A percentile compares a stretch with the other conserved stretches of the same genome.
Evolutionary conservation across 2,797 vertebrate species (phyloP).

Genomic region (Streptopelia turtur): DNA sequence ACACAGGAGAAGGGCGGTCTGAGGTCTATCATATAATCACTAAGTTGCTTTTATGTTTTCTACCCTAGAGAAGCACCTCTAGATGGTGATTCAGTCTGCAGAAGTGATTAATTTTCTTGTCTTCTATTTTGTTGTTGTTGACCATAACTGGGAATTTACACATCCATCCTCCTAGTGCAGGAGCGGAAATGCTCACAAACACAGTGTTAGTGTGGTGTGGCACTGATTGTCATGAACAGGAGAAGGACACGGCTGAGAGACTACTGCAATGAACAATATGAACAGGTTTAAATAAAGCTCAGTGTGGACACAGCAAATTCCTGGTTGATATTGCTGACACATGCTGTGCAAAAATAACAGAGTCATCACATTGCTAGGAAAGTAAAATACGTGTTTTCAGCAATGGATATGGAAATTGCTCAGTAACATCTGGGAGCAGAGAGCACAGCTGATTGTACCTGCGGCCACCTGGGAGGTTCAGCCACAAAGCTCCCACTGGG

Average conservation of each 20-base stretch:
- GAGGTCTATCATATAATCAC: not conserved
- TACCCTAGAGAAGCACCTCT: not conserved
- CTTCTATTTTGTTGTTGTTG: not conserved
- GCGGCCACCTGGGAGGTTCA: not conserved
- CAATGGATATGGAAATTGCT: not conserved
- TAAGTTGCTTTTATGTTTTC: not conserved
- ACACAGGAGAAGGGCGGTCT: not conserved
- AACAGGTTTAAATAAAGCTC: not conserved
- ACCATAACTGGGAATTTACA: rapidly evolving
- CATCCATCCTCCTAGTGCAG: not conserved
- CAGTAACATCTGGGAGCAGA: not conserved
- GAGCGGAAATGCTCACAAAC: not conserved
- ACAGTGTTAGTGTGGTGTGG: not conserved
- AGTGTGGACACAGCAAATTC: not conserved
- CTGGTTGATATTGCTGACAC: not conserved
- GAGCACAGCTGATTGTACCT: not conserved
- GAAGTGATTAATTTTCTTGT: not conserved
- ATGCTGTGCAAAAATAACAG: not conserved
- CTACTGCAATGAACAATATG: not conserved
- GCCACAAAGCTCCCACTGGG: not conserved
- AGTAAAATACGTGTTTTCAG: not conserved
- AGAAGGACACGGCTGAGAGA: not conserved
- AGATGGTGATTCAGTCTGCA: not conserved
- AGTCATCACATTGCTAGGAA: not conserved
- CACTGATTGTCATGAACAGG: not conserved